Percentiles rank a stretch among this genome's conserved stretches.
Conservation (phyloP, 1,140 invertebrate species). For the Trichoplusia ni region DNA sequence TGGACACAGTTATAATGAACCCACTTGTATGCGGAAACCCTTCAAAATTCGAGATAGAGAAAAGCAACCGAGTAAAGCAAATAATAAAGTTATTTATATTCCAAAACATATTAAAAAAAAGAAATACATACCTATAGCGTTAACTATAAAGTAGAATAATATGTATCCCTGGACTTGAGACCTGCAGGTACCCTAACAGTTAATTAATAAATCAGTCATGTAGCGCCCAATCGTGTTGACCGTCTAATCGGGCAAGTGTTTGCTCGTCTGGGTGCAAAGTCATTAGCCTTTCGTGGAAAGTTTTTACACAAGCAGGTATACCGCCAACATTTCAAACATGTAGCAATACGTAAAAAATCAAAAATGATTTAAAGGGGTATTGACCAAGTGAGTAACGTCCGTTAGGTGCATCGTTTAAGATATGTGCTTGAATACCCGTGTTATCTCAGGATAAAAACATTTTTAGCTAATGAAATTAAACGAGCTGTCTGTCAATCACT, state of each 20-base stretch:
- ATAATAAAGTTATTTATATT: too few species aligned
- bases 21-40: too few species aligned
- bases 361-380: conserved; percentile 38
- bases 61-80: too few species aligned
- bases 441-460: not conserved
- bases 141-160: too few species aligned
- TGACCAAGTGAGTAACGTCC: conserved; percentile 35
- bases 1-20: too few species aligned
- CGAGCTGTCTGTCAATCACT: not conserved
- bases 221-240: conserved; percentile 6
- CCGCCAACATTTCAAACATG: conserved; percentile 10
- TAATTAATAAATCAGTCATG: not conserved
- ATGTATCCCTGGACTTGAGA: too few species aligned
- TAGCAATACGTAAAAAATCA: conserved; percentile 8
- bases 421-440: too few species aligned
- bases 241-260: conserved; percentile 16
- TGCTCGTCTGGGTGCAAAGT: conserved; percentile 28
- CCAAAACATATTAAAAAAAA: too few species aligned
- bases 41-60: too few species aligned
- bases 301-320: conserved; percentile 15
- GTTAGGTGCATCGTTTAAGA: conserved; percentile 5
- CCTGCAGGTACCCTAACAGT: too few species aligned
- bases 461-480: not conserved
- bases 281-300: conserved; percentile 38
- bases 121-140: too few species aligned